These are phyloP conservation scores for Lynx canadensis DNA, from an alignment of 2,113 vertebrate species.

Conservation along the genomic window DNA sequence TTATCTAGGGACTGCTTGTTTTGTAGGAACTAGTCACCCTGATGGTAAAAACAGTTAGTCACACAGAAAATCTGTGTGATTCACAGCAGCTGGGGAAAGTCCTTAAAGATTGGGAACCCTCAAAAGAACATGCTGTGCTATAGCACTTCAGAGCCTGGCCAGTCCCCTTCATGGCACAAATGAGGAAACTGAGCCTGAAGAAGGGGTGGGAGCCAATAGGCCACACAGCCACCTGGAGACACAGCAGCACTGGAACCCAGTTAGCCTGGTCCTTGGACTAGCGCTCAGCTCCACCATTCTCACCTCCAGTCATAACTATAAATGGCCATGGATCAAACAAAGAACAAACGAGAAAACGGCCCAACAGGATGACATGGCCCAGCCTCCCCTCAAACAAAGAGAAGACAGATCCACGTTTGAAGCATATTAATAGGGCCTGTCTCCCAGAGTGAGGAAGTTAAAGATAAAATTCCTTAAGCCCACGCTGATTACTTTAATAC, in stretches of 20 bases:
- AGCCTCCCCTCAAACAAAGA: background rate
- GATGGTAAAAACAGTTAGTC: background rate
- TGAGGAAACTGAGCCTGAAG: background rate
- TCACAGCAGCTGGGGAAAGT: background rate
- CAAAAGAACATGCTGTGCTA: background rate
- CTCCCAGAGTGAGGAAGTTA: slow-evolving; percentile 48
- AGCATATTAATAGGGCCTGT: background rate
- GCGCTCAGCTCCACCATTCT: background rate
- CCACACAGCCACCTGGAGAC: background rate
- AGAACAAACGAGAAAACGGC: background rate
- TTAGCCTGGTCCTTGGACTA: background rate
- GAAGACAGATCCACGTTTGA: slow-evolving; percentile 14
- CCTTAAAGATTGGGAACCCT: background rate
- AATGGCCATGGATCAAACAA: background rate
- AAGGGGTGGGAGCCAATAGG: background rate
- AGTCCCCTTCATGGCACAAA: background rate
- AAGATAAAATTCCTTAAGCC: slow-evolving; percentile 59
- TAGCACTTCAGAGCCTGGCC: background rate
- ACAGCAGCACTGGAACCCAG: background rate
- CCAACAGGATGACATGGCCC: background rate
- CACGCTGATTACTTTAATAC: background rate
- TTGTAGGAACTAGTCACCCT: background rate
- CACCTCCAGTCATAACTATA: background rate
- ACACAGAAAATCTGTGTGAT: background rate
- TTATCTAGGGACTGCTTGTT: background rate